These are phyloP conservation scores for Mesodorylaimus sp. DNA, from an alignment of 2,888 invertebrate species.

Conservation along the genomic window DNA sequence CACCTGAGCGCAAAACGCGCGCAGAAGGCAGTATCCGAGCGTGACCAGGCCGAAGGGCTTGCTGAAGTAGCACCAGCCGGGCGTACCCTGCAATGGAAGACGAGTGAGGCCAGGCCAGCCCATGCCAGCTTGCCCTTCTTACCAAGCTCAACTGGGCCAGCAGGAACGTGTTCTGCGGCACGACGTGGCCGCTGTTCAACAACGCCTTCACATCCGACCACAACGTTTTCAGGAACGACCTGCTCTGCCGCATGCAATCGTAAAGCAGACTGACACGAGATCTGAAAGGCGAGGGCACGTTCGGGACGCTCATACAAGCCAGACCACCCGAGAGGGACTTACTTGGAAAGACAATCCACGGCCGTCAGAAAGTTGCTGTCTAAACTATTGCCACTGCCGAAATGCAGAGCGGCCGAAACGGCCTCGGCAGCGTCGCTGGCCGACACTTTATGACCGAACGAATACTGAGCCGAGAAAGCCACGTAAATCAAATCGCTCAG, in stretches of 20 bases:
- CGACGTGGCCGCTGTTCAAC: constrained; percentile 57
- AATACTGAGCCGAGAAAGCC: constrained; percentile 59
- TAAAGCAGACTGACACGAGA: constrained; percentile 39
- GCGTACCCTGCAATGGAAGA: constrained; percentile 28
- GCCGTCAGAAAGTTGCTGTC: constrained; percentile 50
- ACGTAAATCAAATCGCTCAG: constrained; percentile 52
- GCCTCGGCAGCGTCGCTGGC: constrained; percentile 66
- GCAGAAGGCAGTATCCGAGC: constrained; percentile 33
- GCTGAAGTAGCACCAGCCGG: constrained; percentile 34
- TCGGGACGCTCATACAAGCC: no score
- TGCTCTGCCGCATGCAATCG: constrained; percentile 50
- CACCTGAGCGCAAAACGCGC: background rate
- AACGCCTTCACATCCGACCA: constrained; percentile 58
- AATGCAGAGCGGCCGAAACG: constrained; percentile 49
- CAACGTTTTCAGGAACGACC: constrained; percentile 47
- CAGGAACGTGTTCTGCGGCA: constrained; percentile 67
- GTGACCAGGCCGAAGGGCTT: constrained; percentile 47
- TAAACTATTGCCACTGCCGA: background rate
- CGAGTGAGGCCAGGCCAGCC: background rate
- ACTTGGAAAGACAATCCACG: constrained; percentile 46
- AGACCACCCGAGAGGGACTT: constrained; percentile 8
- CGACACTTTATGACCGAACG: constrained; percentile 57
- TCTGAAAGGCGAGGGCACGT: constrained; percentile 12
- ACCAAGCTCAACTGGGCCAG: constrained; percentile 70
- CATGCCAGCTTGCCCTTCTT: constrained; percentile 19